phyloP scores from a whole-genome alignment of 2,113 vertebrate species.

The Nesogale talazaci region DNA sequence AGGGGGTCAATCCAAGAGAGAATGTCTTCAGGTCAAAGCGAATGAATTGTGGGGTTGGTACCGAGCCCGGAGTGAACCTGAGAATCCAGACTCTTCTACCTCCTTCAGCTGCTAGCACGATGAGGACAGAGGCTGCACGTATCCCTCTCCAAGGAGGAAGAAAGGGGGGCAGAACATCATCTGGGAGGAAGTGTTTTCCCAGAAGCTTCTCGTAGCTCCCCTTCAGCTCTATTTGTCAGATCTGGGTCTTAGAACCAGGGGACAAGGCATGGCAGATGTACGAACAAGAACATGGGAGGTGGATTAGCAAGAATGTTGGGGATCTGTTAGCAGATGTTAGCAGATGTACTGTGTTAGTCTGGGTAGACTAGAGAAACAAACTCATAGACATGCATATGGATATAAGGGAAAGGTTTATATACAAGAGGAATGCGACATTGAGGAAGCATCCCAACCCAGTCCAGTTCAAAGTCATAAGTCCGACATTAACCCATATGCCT shows the following conservation, averaged over 20 bases:
- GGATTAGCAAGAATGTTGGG: too few relatives aligned
- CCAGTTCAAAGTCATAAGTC: too few relatives aligned
- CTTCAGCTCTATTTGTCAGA: not conserved
- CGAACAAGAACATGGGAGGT: not conserved
- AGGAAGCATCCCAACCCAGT: too few relatives aligned
- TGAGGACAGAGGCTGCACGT: not conserved
- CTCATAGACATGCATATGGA: too few relatives aligned
- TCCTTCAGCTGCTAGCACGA: not conserved
- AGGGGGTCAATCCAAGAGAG: not conserved
- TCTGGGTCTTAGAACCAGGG: not conserved
- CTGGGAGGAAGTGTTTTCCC: not conserved
- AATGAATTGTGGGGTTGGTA: not conserved
- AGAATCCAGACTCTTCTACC: not conserved
- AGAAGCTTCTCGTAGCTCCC: not conserved
- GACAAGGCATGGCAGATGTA: not conserved
- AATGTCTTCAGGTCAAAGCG: not conserved
- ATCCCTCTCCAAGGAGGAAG: conserved; percentile 21
- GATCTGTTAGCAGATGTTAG: too few relatives aligned
- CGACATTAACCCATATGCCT: too few relatives aligned
- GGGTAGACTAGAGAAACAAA: too few relatives aligned
- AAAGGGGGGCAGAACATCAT: not conserved
- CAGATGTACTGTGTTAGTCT: too few relatives aligned
- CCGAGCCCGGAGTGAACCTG: not conserved
- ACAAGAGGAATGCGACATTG: too few relatives aligned
- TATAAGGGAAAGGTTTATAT: too few relatives aligned